A percentile compares a stretch with the other conserved stretches of the same genome.
These are phyloP conservation scores for Aythya baeri DNA, from an alignment of 2,113 vertebrate genomes.

Conservation along the genomic window DNA sequence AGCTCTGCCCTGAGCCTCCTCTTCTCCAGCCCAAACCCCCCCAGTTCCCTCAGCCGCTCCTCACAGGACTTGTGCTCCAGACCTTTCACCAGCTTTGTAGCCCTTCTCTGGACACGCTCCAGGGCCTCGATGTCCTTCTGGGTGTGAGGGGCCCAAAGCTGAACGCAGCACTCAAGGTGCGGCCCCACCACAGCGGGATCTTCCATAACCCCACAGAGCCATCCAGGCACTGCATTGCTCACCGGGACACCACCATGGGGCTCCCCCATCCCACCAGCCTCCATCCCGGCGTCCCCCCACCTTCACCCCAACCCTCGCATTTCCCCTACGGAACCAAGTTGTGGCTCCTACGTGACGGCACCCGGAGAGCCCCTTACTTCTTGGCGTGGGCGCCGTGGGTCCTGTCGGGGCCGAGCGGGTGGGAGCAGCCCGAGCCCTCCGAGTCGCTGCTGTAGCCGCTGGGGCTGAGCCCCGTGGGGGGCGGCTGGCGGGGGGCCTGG, in stretches of 20 bases:
- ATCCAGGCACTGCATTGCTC: background rate
- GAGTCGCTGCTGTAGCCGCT: conserved; percentile 89
- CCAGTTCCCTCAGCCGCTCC: too few relatives aligned
- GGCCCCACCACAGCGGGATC: too few relatives aligned
- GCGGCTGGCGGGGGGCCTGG: conserved; percentile 70
- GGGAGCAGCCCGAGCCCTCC: conserved; percentile 78
- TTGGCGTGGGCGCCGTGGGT: conserved; percentile 80
- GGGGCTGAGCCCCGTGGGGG: conserved; percentile 81
- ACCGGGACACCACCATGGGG: background rate
- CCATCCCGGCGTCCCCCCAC: background rate
- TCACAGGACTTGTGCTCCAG: too few relatives aligned
- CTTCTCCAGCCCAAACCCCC: too few relatives aligned
- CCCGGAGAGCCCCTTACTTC: conserved; percentile 80
- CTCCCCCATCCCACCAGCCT: background rate
- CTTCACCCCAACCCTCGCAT: too few relatives aligned
- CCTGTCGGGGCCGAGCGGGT: conserved; percentile 71
- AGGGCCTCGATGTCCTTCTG: too few relatives aligned
- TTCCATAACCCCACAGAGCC: accelerated
- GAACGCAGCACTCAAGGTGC: too few relatives aligned
- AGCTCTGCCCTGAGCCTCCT: too few relatives aligned
- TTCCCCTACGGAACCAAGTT: too few relatives aligned
- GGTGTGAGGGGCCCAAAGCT: too few relatives aligned
- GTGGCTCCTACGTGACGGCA: background rate
- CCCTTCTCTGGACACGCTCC: too few relatives aligned
- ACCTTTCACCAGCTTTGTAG: too few relatives aligned